Base-by-base conservation (phyloP, 2,113 vertebrate species). In the Ornithorhynchus anatinus region DNA sequence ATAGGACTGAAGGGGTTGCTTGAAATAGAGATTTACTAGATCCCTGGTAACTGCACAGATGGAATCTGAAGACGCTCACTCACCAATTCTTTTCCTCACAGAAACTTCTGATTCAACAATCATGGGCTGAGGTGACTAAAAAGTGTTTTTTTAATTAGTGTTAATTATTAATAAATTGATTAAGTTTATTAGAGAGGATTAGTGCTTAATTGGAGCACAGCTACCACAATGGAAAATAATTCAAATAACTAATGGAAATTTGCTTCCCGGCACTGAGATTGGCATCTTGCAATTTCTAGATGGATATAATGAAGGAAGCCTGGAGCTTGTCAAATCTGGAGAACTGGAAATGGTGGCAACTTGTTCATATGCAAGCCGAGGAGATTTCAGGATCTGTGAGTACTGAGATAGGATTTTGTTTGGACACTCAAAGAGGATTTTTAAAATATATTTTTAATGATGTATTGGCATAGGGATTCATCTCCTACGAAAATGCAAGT, bases 101-200 rank as follows among this genome's bases (percentile, higher is more conserved):
- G n/a, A n/a, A n/a, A n/a, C n/a, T n/a, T n/a, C n/a, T n/a, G n/a
- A n/a, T n/a, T n/a, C n/a, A n/a, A n/a, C n/a, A n/a, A n/a, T n/a
- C n/a, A n/a, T n/a, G n/a, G n/a, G n/a, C n/a, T n/a, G n/a, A n/a
- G n/a, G n/a, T n/a, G n/a, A n/a, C n/a, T n/a, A n/a, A n/a, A n/a
- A n/a, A n/a, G n/a, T n/a, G n/a, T n/a, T 48, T 69, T 77, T 77
- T 65, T 48, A 80, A 44, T 35, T 15, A 40, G 11, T 39, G 38
- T 70, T 75, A 81, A 75, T 77, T 69, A 79, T 85, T 72, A 72
- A 85, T 37, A 15, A 59, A 35, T 44, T 77, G 45, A 29, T 64
- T 59, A 53, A 32, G 19, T 32, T 58, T 79, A 58, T 66, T 61
- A 61, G 23, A 59, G 1, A 80, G 75, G 44, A 65, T 77, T 7